phyloP scores from a whole-genome alignment of 53 echinoderm and acorn worm species.

The Astropecten irregularis region DNA sequence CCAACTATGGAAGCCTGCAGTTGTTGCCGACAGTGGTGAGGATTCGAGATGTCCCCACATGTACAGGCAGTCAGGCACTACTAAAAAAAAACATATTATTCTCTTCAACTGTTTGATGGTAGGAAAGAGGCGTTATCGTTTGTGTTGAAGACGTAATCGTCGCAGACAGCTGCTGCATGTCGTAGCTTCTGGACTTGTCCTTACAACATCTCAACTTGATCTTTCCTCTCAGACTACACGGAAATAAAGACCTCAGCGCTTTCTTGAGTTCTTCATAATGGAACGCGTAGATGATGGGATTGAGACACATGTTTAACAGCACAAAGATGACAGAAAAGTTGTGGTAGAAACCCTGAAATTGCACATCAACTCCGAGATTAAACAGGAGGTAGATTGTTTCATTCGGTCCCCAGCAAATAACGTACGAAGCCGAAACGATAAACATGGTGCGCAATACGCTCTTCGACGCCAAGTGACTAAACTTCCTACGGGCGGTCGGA shows the following conservation, averaged over 20 bases:
- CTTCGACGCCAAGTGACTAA: conserved; percentile 66
- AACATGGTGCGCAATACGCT: conserved; percentile 74
- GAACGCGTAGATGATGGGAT: conserved; percentile 83
- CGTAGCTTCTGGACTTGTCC: not conserved
- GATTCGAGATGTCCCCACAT: no score
- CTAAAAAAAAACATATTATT: no score
- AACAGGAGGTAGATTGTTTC: conserved; percentile 69
- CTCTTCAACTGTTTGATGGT: no score
- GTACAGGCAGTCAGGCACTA: no score
- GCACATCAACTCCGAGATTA: conserved; percentile 64
- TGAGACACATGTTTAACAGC: conserved; percentile 82
- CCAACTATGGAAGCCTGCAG: no score
- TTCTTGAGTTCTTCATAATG: conserved; percentile 73
- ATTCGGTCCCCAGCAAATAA: conserved; percentile 89
- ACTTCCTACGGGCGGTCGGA: conserved; percentile 27
- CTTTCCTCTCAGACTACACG: not conserved
- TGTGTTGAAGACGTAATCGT: not conserved
- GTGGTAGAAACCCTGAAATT: conserved; percentile 60
- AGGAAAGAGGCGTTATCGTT: no score
- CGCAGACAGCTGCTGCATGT: not conserved
- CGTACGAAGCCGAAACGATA: conserved; percentile 73
- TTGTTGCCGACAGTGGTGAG: no score
- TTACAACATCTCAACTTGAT: not conserved
- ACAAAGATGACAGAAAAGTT: conserved; percentile 71
- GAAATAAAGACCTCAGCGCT: conserved; percentile 5